Base-by-base conservation (phyloP, 2,888 invertebrate species). In the Leucoptera coffeella region DNA sequence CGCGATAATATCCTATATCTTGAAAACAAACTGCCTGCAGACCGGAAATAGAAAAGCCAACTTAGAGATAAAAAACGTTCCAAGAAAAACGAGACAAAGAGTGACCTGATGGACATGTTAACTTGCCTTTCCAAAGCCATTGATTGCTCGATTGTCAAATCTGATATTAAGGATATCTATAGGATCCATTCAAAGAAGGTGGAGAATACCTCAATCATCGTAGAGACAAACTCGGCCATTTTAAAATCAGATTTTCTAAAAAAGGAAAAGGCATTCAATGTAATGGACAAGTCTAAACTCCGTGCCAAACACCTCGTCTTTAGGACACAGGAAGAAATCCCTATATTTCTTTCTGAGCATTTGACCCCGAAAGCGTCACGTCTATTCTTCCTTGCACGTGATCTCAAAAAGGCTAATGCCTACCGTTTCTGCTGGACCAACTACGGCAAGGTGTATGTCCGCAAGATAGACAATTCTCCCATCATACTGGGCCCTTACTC, bases 21-120 rank as follows among this genome's bases (percentile, higher is more conserved):
- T n/a, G n/a, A n/a, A n/a, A n/a, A n/a, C n/a, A n/a, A n/a, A n/a
- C n/a, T n/a, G n/a, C 9, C 3, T 34, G 7, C 35, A 35, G 12
- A 24, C 26, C 8, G 14, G 15, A 7, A 24, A 6, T 4, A 14
- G 33, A 2, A 37, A 35, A 28, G 11, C 25, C 1, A 30, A 31
- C 14, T 19, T 36, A 4, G 32, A 36, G 30, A 31, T 36, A 8
- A 37, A 35, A 27, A 37, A 35, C 15, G 32, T 37, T 2, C 37
- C 32, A 4, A 30, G 12, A 32, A 23, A 10, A 4, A 8, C 4
- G 34, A 37, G 26, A 27, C 29, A 3, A 36, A 33, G 12, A 33
- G 30, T 15, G 32, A 35, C n/a, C 15, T 37, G 2, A 15, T 37
- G 2, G 19, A 31, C 2, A 33, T 37, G 33, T 25, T 32, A 1